Evolutionary conservation across 2,888 invertebrate genomes (phyloP), one percentile per base, ranked within the genome.

Genomic region (Perizoma flavofasciatum): DNA sequence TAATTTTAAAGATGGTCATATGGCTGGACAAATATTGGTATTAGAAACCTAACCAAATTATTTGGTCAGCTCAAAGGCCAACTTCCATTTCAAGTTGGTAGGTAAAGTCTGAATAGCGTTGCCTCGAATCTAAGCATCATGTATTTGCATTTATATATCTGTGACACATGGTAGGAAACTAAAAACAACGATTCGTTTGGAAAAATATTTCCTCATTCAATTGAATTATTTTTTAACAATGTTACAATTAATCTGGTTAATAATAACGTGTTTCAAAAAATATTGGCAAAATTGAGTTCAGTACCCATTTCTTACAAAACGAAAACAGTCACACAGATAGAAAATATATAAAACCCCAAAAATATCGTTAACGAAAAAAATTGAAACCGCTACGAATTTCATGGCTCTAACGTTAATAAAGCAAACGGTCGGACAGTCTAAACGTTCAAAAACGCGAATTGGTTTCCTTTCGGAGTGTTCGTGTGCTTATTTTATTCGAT

Each of bases 401-500:
- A 44, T 22, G 39, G 6, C 40, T 57, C 41, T 46, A 22, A 39
- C 43, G 32, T 37, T 48, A 33, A 43, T 32, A 51, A 51, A 51
- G 34, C 40, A 39, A 40, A 34, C 43, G 47, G 50, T 9, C 41
- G 44, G 47, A 9, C 49, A 45, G 46, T 35, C 35, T 32, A 39
- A 54, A 50, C 53, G 43, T 44, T 56, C 37, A 57, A 61, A 59
- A 65, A 55, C 59, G 33, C 45, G 55, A 66, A 66, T 70, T 65
- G 61, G 57, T 70, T 73, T 68, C 61, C 65, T 65, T 67, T 69
- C 67, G 63, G 65, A 66, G 56, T 63, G 39, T 71, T 66, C 63
- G 60, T 63, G 53, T 65, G 70, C 74, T 73, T 76, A 71, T 72
- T 75, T 76, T 74, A 77, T 70, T 69, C 58, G 63, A 61, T 61